A percentile compares a stretch with the other conserved stretches of the same genome.
phyloP scores from a whole-genome alignment of 1,140 invertebrate species.

The Vanessa atalanta region DNA sequence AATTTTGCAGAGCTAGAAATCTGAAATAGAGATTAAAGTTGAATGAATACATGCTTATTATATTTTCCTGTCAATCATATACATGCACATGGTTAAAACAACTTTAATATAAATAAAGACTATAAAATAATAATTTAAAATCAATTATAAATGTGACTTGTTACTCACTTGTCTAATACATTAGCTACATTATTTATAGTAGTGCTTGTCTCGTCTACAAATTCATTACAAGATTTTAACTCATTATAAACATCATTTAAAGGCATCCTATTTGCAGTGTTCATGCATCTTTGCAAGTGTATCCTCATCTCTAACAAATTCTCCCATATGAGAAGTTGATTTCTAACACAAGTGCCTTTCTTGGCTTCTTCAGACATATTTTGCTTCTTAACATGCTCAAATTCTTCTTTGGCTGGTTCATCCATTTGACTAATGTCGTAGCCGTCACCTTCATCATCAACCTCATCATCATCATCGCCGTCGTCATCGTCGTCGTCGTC shows the following conservation, averaged over 20 bases:
- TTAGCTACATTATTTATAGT: slow-evolving; percentile 81
- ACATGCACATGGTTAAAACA: too few relatives aligned
- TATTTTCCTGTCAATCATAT: too few relatives aligned
- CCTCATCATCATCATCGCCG: slow-evolving; percentile 62
- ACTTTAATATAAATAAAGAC: too few relatives aligned
- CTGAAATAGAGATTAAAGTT: slow-evolving; percentile 53
- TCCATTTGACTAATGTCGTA: slow-evolving; percentile 77
- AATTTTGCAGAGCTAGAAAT: slow-evolving; percentile 77
- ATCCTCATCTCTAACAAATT: slow-evolving; percentile 91
- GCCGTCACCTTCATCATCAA: slow-evolving; percentile 66
- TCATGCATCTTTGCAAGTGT: slow-evolving; percentile 90
- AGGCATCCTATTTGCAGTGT: slow-evolving; percentile 89
- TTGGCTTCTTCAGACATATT: slow-evolving; percentile 85
- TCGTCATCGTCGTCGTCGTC: slow-evolving; percentile 66
- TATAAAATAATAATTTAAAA: too few relatives aligned
- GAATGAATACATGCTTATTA: not conserved
- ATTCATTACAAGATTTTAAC: slow-evolving; percentile 79
- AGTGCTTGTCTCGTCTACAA: slow-evolving; percentile 78
- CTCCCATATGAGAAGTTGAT: slow-evolving; percentile 91
- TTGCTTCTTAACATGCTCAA: slow-evolving; percentile 81
- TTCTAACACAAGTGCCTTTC: slow-evolving; percentile 88
- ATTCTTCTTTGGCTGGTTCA: slow-evolving; percentile 69
- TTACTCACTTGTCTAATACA: slow-evolving; percentile 83
- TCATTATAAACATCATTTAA: slow-evolving; percentile 81
- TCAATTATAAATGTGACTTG: not conserved